Evolutionary conservation across 1,140 invertebrate species (phyloP).

Genomic region (Phenacoccus solenopsis): DNA sequence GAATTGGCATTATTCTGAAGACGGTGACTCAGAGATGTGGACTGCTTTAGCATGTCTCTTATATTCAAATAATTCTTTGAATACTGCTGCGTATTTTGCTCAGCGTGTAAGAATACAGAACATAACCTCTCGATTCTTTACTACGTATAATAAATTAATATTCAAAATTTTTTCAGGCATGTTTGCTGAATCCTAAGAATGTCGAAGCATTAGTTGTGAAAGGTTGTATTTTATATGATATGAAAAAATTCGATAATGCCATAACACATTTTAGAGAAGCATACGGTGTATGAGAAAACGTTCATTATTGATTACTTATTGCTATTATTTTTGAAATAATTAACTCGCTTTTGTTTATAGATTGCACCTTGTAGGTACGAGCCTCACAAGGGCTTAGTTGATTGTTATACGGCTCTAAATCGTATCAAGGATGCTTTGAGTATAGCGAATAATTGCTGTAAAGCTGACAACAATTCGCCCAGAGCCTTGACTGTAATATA

Average conservation of each 20-base stretch:
- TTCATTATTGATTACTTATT: too few species aligned
- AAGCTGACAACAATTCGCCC: conserved; percentile 52
- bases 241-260: conserved; percentile 59
- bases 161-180: conserved; percentile 36
- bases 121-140: conserved; percentile 18
- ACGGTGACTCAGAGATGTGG: conserved; percentile 24
- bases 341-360: conserved; percentile 19
- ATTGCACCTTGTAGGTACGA: conserved; percentile 40
- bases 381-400: conserved; percentile 52
- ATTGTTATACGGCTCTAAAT: conserved; percentile 53
- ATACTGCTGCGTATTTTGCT: conserved; percentile 22
- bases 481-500: conserved; percentile 50
- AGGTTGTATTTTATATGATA: conserved; percentile 51
- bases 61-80: conserved; percentile 23
- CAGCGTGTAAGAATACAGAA: background rate
- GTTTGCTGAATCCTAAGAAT: conserved; percentile 38
- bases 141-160: conserved; percentile 20
- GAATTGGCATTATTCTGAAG: conserved; percentile 35
- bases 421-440: conserved; percentile 53
- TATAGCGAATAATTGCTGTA: conserved; percentile 52
- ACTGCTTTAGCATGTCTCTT: conserved; percentile 23
- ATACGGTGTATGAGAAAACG: conserved; percentile 43
- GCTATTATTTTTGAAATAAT: background rate
- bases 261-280: conserved; percentile 58
- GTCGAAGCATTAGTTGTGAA: conserved; percentile 59